Evolutionary conservation across 2,888 invertebrate species (phyloP).

Genomic region (Catocala nupta): DNA sequence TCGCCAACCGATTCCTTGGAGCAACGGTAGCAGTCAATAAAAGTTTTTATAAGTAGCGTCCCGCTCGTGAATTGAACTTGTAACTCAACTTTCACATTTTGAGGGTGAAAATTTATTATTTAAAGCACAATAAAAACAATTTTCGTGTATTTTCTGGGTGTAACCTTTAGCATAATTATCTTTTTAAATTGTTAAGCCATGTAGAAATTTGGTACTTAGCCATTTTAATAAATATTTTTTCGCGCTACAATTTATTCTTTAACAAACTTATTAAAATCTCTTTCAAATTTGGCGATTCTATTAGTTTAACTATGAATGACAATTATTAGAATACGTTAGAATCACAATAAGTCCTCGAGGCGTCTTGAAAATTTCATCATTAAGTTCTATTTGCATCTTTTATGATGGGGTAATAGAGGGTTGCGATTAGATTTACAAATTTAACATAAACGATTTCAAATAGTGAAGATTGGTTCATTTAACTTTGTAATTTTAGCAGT

Average conservation of each 20-base stretch:
- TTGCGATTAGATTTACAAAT: not conserved
- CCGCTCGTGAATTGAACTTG: slow-evolving; percentile 38
- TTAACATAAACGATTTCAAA: no score
- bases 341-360: slow-evolving; percentile 30
- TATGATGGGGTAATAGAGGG: not conserved
- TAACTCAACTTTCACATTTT: slow-evolving; percentile 47
- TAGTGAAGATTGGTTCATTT: no score
- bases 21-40: slow-evolving; percentile 55
- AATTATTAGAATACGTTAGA: slow-evolving; percentile 27
- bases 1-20: slow-evolving; percentile 33
- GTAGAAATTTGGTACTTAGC: no score
- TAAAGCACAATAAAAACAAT: slow-evolving; percentile 39
- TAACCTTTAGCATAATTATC: slow-evolving; percentile 21
- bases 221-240: no score
- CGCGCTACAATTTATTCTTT: not conserved
- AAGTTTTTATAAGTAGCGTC: slow-evolving; percentile 52
- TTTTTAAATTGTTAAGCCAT: slow-evolving; percentile 18
- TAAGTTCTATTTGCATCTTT: slow-evolving; percentile 24
- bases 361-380: slow-evolving; percentile 35
- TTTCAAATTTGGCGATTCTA: no score
- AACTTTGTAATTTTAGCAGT: no score
- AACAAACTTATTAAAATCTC: no score
- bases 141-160: slow-evolving; percentile 23
- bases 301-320: slow-evolving; percentile 17
- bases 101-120: slow-evolving; percentile 33